A percentile compares a stretch with the other conserved stretches of the same genome.
phyloP scores from a whole-genome alignment of 2,888 invertebrate genomes.

The Leucophenga maculata region DNA sequence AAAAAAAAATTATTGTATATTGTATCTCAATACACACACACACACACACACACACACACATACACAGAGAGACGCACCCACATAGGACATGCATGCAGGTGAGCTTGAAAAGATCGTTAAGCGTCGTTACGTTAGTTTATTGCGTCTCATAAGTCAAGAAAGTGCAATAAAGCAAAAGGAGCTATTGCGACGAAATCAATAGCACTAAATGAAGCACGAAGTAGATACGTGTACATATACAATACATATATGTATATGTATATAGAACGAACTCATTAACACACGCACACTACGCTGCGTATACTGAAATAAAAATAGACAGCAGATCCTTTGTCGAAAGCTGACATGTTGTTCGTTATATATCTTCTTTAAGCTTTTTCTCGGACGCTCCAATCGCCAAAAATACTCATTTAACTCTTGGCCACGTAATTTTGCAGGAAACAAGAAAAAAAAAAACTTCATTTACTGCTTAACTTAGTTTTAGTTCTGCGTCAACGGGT shows the following conservation, averaged over 20 bases:
- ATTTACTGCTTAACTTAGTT: conserved; percentile 1
- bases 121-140: conserved; percentile 36
- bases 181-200: conserved; percentile 15
- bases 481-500: background rate
- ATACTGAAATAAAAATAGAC: background rate
- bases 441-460: conserved; percentile 15
- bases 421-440: conserved; percentile 20
- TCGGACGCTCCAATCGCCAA: background rate
- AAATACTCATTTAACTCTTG: conserved; percentile 14
- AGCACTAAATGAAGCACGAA: conserved; percentile 10
- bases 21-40: background rate
- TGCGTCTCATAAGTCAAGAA: conserved; percentile 37
- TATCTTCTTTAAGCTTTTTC: background rate
- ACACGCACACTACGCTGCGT: background rate
- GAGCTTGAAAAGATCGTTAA: conserved; percentile 17
- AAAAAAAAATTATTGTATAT: conserved; percentile 9
- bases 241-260: too few species aligned
- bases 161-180: conserved; percentile 27
- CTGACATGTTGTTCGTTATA: background rate
- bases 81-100: background rate
- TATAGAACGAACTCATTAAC: conserved; percentile 14
- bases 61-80: background rate
- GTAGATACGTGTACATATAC: background rate
- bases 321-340: background rate
- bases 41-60: background rate